Conservation (phyloP, 1,140 invertebrate genomes). For the Copidosoma floridanum region DNA sequence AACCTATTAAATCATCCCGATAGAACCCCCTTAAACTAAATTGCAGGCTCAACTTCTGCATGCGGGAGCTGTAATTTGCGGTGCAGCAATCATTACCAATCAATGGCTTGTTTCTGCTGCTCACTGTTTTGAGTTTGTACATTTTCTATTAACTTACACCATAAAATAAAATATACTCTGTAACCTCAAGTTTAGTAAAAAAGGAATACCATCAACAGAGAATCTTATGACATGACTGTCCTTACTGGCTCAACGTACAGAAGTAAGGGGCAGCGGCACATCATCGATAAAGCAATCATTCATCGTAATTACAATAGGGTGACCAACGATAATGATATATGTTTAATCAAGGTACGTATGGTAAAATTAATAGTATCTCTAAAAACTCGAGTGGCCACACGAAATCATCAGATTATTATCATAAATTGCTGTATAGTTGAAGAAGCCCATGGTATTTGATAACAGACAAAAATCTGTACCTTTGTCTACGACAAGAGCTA, state of each 20-base stretch:
- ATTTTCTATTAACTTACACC: neutral
- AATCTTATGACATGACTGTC: neutral
- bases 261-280: constrained; percentile 9
- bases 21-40: too few relatives aligned
- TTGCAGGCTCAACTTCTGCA: constrained; percentile 21
- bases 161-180: neutral
- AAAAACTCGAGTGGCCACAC: too few relatives aligned
- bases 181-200: neutral
- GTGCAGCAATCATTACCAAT: constrained; percentile 21
- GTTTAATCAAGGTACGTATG: constrained; percentile 24
- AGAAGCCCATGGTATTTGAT: constrained; percentile 7
- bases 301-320: constrained; percentile 6
- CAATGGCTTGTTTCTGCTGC: constrained; percentile 24
- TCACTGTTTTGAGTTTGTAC: constrained; percentile 24
- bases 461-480: constrained; percentile 9
- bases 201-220: neutral
- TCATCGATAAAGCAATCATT: constrained; percentile 14
- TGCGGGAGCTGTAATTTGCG: constrained; percentile 11
- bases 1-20: too few relatives aligned
- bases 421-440: constrained; percentile 8
- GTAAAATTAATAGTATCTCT: too few relatives aligned
- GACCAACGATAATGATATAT: constrained; percentile 25
- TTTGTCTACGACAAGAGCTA: neutral
- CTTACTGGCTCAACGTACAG: constrained; percentile 12
- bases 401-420: too few relatives aligned